Conservation (phyloP, 64 coral and sea anemone species). For the Porites lutea region DNA sequence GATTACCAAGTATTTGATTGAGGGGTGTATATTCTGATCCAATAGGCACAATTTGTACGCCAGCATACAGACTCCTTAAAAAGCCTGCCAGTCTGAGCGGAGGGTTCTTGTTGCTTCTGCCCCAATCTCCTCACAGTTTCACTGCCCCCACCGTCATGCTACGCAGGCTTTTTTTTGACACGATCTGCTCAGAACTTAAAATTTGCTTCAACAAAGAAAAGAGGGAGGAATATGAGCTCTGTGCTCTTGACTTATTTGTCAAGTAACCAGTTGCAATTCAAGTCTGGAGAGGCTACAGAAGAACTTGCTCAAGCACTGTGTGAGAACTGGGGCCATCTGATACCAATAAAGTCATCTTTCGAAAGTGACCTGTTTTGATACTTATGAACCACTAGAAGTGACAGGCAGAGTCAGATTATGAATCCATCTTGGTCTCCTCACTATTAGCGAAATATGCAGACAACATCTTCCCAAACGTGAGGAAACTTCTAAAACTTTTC, state of each 20-base stretch:
- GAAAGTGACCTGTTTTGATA: conserved; percentile 49
- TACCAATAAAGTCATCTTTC: conserved; percentile 57
- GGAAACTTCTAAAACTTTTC: conserved; percentile 49
- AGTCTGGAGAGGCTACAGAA: conserved; percentile 16
- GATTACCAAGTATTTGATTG: too few relatives aligned
- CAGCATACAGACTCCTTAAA: too few relatives aligned
- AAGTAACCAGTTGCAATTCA: conserved; percentile 13
- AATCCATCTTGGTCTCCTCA: conserved; percentile 54
- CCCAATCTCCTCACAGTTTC: too few relatives aligned
- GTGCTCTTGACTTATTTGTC: conserved; percentile 46
- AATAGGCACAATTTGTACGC: too few relatives aligned
- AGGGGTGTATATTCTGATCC: too few relatives aligned
- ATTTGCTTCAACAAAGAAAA: conserved; percentile 47
- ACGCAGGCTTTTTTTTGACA: too few relatives aligned
- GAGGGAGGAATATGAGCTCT: conserved; percentile 65
- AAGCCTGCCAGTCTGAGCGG: too few relatives aligned
- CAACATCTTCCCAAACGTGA: conserved; percentile 59
- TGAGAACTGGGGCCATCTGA: conserved; percentile 77
- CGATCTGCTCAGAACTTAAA: conserved; percentile 44
- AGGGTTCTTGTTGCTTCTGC: too few relatives aligned
- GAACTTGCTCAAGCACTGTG: conserved; percentile 48
- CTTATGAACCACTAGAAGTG: conserved; percentile 62
- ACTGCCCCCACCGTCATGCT: too few relatives aligned
- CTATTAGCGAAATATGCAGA: conserved; percentile 67
- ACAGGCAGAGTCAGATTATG: too few relatives aligned